phyloP scores from a whole-genome alignment of 2,797 vertebrate species.

The Alca torda region DNA sequence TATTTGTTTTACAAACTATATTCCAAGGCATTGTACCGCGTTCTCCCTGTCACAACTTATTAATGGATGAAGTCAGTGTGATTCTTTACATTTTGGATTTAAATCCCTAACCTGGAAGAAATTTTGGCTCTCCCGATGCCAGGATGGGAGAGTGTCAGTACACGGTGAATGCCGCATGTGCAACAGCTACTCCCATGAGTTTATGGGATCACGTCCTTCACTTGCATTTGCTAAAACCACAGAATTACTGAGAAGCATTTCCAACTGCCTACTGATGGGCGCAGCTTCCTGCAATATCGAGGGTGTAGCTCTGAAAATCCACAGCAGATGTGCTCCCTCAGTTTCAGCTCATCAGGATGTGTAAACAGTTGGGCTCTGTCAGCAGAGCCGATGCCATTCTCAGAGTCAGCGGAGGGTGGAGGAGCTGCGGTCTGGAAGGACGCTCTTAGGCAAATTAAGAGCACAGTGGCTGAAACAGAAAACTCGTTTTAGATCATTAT shows the following conservation, averaged over 20 bases:
- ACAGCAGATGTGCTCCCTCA: neutral
- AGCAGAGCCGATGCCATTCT: neutral
- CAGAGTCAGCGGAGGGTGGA: neutral
- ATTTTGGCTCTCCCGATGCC: constrained; percentile 6
- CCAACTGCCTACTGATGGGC: constrained; percentile 16
- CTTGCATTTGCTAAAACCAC: constrained; percentile 25
- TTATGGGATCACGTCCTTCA: neutral
- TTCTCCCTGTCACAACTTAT: constrained; percentile 10
- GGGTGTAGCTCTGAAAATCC: constrained; percentile 41
- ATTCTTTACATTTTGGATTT: constrained; percentile 22
- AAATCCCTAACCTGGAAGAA: constrained; percentile 39
- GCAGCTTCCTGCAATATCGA: neutral
- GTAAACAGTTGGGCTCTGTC: neutral
- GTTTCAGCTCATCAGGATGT: neutral
- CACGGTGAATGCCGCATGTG: neutral
- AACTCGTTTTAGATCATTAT: neutral
- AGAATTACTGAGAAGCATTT: constrained; percentile 30
- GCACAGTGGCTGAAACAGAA: neutral
- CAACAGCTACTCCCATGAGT: neutral
- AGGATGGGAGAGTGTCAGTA: neutral
- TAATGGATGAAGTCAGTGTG: constrained; percentile 2
- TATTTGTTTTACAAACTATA: constrained; percentile 37
- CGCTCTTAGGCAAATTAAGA: neutral
- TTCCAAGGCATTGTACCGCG: neutral
- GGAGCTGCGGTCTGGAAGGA: neutral